These are phyloP conservation scores for Synergus umbraculus DNA, from an alignment of 2,888 invertebrate species.

Conservation along the genomic window DNA sequence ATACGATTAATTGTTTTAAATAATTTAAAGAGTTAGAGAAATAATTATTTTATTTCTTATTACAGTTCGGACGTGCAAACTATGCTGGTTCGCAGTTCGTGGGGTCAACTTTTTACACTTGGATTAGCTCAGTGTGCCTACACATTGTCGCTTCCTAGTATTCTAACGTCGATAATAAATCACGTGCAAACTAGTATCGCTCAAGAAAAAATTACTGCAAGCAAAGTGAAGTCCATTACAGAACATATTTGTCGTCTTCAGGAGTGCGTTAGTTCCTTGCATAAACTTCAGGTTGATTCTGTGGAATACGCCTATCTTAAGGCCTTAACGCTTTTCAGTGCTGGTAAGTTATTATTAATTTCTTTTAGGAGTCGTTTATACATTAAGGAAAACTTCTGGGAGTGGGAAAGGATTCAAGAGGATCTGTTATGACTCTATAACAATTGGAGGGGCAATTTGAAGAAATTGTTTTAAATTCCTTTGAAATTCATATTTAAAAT, in stretches of 20 bases:
- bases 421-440: no score
- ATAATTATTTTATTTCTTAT: conserved; percentile 50
- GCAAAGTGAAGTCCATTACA: conserved; percentile 86
- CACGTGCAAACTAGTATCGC: conserved; percentile 88
- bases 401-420: no score
- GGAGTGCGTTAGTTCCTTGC: conserved; percentile 88
- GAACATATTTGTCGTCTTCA: conserved; percentile 90
- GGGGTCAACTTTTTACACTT: conserved; percentile 95
- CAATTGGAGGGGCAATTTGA: no score
- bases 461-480: no score
- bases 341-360: conserved; percentile 80
- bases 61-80: conserved; percentile 90
- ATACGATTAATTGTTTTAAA: conserved; percentile 12
- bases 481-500: no score
- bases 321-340: conserved; percentile 89
- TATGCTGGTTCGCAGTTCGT: conserved; percentile 89
- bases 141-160: conserved; percentile 87
- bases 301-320: conserved; percentile 93
- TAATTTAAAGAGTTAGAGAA: background rate
- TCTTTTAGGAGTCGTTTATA: background rate
- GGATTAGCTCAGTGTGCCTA: conserved; percentile 93
- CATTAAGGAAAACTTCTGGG: no score
- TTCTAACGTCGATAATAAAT: conserved; percentile 89
- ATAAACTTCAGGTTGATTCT: conserved; percentile 87
- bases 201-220: conserved; percentile 87